Evolutionary conservation across 2,797 vertebrate species (phyloP).

Genomic region (Hephaestus fuliginosus): DNA sequence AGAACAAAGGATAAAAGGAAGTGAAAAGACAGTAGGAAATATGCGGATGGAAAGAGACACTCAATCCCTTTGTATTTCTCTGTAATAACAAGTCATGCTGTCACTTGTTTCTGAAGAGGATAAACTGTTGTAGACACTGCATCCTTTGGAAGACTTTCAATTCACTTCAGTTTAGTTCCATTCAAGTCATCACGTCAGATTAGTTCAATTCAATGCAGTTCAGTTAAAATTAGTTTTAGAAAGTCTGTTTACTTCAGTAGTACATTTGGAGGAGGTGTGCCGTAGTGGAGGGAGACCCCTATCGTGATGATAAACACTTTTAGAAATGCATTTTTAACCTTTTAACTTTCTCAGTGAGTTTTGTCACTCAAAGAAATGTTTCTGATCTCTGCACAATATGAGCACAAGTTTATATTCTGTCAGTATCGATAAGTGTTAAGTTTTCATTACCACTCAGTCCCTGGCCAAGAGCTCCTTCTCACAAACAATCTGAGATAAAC

Average conservation of each 20-base stretch:
- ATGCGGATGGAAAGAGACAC: constrained; percentile 27
- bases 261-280: background rate
- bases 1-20: constrained; percentile 29
- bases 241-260: background rate
- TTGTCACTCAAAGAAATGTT: background rate
- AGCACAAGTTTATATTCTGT: background rate
- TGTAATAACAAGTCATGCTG: constrained; percentile 30
- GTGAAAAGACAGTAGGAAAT: constrained; percentile 28
- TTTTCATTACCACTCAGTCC: background rate
- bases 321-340: no score
- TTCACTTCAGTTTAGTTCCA: constrained; percentile 11
- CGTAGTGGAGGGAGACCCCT: background rate
- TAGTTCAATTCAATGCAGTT: background rate
- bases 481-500: background rate
- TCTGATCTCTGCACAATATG: background rate
- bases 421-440: background rate
- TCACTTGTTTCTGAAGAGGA: constrained; percentile 32
- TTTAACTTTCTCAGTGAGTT: background rate
- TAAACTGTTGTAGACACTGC: constrained; percentile 44
- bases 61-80: constrained; percentile 35
- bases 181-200: constrained; percentile 22
- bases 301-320: background rate
- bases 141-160: constrained; percentile 31
- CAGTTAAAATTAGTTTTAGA: background rate
- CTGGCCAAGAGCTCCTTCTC: background rate